A percentile compares a stretch with the other conserved stretches of the same genome.
These are phyloP conservation scores for Isoperla grammatica DNA, from an alignment of 2,888 invertebrate species.

Conservation along the genomic window DNA sequence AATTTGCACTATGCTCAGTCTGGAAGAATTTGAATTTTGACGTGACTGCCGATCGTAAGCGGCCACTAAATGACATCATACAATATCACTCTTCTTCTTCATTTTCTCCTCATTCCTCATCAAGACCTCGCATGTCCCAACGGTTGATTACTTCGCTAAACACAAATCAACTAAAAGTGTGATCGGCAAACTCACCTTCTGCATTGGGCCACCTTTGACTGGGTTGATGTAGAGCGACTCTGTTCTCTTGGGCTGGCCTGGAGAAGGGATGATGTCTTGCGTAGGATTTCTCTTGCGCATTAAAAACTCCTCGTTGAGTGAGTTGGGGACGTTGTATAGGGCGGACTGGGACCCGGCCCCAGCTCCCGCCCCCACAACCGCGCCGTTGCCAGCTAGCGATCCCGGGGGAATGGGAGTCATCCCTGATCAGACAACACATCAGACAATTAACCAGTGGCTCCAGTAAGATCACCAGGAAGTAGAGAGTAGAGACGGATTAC, in stretches of 20 bases:
- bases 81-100: too few species aligned
- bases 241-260: slow-evolving; percentile 82
- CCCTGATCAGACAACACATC: slow-evolving; percentile 40
- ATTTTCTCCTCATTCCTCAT: too few species aligned
- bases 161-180: too few species aligned
- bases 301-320: slow-evolving; percentile 62
- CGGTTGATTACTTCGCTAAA: too few species aligned
- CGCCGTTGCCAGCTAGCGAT: slow-evolving; percentile 56
- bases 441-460: too few species aligned
- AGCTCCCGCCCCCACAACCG: slow-evolving; percentile 56
- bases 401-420: slow-evolving; percentile 49
- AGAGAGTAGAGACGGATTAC: too few species aligned
- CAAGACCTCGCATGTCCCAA: too few species aligned
- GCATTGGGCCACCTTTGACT: slow-evolving; percentile 36
- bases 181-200: slow-evolving; percentile 36
- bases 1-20: too few species aligned
- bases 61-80: too few species aligned
- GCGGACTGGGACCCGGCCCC: slow-evolving; percentile 37
- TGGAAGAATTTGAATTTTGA: too few species aligned
- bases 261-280: slow-evolving; percentile 85
- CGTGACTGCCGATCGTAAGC: too few species aligned
- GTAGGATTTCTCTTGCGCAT: slow-evolving; percentile 73
- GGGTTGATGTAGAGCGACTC: slow-evolving; percentile 79
- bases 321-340: slow-evolving; percentile 44
- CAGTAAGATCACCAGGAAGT: too few species aligned